These are phyloP conservation scores for Alaudala cheleensis DNA, from an alignment of 2,113 vertebrate species.

Conservation along the genomic window DNA sequence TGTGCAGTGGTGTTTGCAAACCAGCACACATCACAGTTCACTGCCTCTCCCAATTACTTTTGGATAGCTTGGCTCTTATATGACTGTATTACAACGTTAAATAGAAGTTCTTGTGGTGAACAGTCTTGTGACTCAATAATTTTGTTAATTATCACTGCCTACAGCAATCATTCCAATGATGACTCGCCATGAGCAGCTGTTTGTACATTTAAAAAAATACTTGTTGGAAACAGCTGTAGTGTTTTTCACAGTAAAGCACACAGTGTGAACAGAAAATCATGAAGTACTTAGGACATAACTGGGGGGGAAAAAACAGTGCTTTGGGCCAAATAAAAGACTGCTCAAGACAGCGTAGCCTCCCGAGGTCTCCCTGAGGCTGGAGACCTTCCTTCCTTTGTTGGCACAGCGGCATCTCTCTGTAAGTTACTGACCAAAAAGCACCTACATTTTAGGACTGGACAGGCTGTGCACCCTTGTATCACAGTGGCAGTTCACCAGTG, in stretches of 20 bases:
- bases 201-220: background rate
- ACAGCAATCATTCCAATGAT: constrained; percentile 28
- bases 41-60: constrained; percentile 77
- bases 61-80: constrained; percentile 72
- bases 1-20: constrained; percentile 67
- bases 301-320: background rate
- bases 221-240: background rate
- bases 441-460: background rate
- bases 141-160: constrained; percentile 65
- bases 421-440: background rate
- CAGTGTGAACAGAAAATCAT: background rate
- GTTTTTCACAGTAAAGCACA: background rate
- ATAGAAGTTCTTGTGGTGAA: constrained; percentile 71
- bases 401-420: background rate
- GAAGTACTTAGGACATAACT: background rate
- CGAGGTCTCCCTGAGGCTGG: background rate
- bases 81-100: constrained; percentile 53
- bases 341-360: background rate
- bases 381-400: background rate
- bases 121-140: constrained; percentile 60
- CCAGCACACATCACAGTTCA: constrained; percentile 66
- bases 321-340: background rate
- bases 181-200: background rate
- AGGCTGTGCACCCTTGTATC: accelerated
- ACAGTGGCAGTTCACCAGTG: background rate